phyloP scores from a whole-genome alignment of 2,113 vertebrate species.

The Callipepla squamata region DNA sequence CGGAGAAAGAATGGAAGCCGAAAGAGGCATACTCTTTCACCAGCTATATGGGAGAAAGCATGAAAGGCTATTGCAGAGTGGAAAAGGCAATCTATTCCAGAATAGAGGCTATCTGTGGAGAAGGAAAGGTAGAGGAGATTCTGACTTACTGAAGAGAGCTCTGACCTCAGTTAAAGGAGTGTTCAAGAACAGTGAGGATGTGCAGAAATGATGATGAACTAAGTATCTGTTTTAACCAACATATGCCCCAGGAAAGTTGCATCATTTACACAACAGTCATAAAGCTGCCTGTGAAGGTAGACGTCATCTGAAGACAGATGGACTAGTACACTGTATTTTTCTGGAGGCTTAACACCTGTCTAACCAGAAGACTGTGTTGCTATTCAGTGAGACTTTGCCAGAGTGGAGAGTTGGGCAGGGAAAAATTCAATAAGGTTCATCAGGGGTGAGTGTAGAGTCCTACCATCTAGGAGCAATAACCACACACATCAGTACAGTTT shows the following conservation, averaged over 20 bases:
- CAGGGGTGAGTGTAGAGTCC: not conserved
- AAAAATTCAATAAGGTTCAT: not conserved
- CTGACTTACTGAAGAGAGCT: not conserved
- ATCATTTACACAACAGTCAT: not conserved
- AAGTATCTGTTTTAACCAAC: not conserved
- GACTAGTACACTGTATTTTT: not conserved
- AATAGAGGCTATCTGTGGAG: not conserved
- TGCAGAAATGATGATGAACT: not conserved
- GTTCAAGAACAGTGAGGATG: not conserved
- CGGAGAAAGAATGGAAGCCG: not conserved
- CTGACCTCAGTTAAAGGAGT: not conserved
- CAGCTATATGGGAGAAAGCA: not conserved
- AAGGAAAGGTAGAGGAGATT: not conserved
- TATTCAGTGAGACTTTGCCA: not conserved
- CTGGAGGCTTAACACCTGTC: not conserved
- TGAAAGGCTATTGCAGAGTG: not conserved
- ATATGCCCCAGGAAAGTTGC: not conserved
- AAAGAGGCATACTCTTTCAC: not conserved
- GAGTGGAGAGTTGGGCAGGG: not conserved
- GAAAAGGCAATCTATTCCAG: not conserved
- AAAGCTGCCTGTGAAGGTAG: not conserved
- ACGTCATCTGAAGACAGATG: not conserved
- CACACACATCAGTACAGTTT: not conserved
- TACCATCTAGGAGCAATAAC: not conserved
- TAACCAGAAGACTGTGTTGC: not conserved